Evolutionary conservation across 2,888 invertebrate species (phyloP).

Genomic region (Agriopis marginaria): DNA sequence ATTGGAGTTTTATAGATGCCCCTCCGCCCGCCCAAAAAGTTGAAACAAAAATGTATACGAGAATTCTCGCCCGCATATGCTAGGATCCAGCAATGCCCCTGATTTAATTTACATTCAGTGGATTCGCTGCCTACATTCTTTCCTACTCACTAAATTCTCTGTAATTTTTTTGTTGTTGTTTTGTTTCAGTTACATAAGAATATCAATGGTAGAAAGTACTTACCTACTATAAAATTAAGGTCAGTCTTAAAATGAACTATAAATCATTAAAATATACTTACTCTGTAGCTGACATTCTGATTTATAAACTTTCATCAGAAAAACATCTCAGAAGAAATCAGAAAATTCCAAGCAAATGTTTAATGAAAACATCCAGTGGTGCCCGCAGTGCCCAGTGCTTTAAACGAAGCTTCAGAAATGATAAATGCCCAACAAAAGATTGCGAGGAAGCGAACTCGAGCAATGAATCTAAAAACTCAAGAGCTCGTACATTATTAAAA

Average conservation of each 20-base stretch:
- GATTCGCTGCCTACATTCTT: conserved; percentile 28
- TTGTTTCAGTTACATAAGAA: no score
- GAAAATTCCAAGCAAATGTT: conserved; percentile 8
- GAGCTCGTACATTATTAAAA: conserved; percentile 41
- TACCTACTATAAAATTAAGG: no score
- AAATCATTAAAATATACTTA: neutral
- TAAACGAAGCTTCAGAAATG: conserved; percentile 21
- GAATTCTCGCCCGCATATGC: conserved; percentile 39
- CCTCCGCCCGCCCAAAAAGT: conserved; percentile 36
- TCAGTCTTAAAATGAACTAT: neutral
- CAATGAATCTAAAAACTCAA: conserved; percentile 36
- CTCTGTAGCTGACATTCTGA: neutral
- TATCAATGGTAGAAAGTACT: no score
- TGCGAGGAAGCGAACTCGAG: conserved; percentile 20
- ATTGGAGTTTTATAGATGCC: conserved; percentile 46
- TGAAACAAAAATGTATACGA: conserved; percentile 41
- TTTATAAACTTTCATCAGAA: conserved; percentile 9
- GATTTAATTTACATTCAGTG: conserved; percentile 43
- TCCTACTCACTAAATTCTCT: conserved; percentile 8
- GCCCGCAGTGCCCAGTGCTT: neutral
- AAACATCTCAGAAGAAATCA: conserved; percentile 2
- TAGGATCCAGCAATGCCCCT: conserved; percentile 33
- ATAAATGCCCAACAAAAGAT: conserved; percentile 28
- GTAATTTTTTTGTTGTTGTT: neutral
- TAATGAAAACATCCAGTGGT: conserved; percentile 10